These are phyloP conservation scores for Callipepla squamata DNA, from an alignment of 2,113 vertebrate genomes.

Conservation along the genomic window DNA sequence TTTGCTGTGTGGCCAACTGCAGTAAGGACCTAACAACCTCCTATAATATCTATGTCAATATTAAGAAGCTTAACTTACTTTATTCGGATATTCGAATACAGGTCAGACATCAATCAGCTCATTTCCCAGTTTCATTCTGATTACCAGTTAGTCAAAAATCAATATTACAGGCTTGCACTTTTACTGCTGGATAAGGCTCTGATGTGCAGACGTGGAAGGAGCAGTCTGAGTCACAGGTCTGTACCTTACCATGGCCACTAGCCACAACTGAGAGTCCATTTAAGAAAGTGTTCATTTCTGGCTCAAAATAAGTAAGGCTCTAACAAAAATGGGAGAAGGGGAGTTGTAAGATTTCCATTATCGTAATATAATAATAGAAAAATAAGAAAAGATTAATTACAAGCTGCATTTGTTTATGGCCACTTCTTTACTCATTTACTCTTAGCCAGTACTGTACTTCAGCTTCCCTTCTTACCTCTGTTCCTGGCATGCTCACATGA, in stretches of 20 bases:
- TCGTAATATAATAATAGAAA: background rate
- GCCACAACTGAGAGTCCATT: background rate
- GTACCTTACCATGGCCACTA: background rate
- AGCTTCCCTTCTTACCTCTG: background rate
- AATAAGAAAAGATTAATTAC: background rate
- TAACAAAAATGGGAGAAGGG: background rate
- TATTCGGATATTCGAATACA: background rate
- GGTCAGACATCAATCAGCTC: background rate
- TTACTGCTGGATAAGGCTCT: background rate
- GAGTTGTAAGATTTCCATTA: background rate
- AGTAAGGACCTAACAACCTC: background rate
- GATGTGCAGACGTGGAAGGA: background rate
- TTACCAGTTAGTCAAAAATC: conserved; percentile 36
- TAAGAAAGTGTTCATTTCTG: background rate
- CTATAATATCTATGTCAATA: background rate
- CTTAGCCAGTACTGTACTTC: background rate
- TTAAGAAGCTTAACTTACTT: conserved; percentile 48
- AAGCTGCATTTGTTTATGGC: background rate
- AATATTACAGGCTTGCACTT: background rate
- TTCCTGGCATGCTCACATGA: background rate
- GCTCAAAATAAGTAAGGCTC: background rate
- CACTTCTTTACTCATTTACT: background rate
- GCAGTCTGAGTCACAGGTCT: background rate
- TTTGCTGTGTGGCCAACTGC: background rate
- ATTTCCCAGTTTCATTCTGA: background rate